Base-by-base conservation (phyloP, 2,113 vertebrate genomes). In the Platysteira castanea region DNA sequence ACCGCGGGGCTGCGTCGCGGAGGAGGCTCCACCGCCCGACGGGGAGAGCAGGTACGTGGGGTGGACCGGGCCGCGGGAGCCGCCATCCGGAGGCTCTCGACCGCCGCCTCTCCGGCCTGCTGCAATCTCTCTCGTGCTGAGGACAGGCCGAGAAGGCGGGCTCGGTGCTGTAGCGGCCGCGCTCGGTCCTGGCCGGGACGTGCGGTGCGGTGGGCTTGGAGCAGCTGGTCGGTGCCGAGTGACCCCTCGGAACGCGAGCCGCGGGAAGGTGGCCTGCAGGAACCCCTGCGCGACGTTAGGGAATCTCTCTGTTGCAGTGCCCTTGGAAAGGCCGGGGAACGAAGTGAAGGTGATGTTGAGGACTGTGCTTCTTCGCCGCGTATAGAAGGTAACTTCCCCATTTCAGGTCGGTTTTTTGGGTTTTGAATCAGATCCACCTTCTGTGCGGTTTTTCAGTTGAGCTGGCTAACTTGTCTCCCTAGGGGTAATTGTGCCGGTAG, bases 351-450 rank as follows among this genome's bases (percentile, higher is more conserved):
- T 15, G 81, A 67, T 84, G 57, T 8, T 24, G 96, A 89, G 24
- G 81, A 87, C 60, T 24, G 61, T 17, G 28, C 89, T 23, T 16
- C 61, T 23, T 91, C 77, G 2, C 63, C 74, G 1, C 56, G 44
- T 18, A 63, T 57, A 35, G 98, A 98, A 98, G 98, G 98, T 98
- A 98, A 81, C 21, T 28, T n/a, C 23, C 76, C 14, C 22, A 1
- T 61, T 54, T 41, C 59, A 24, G 26, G 59, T 52, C 30, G 79
- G 21, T 50, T 41, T 47, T 22, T 30, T n/a, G 15, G 47, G 27
- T 41, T 37, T 73, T 28, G 39, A 15, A 19, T 57, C 42, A 13
- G 31, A 23, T 28, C 9, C 12, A 2, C n/a, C 5, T 0, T 44
- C 60, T 41, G n/a, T 30, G 68, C 14, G 13, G 50, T 17, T 73